Percentiles rank a stretch among this genome's conserved stretches.
Evolutionary conservation across 2,888 invertebrate species (phyloP).

Genomic region (Tubulanus polymorphus): DNA sequence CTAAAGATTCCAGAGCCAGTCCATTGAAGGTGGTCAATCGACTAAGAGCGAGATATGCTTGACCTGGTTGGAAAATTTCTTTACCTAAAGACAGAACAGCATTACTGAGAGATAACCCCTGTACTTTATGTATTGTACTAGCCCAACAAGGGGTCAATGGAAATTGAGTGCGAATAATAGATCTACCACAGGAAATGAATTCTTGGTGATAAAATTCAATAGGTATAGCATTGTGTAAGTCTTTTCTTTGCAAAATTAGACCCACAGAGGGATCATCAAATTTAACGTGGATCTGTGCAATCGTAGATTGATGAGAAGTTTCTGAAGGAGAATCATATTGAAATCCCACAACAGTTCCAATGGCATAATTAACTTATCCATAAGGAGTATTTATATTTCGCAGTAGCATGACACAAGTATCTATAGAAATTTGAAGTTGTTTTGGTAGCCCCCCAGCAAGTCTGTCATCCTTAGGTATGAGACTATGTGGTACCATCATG

Average conservation of each 20-base stretch:
- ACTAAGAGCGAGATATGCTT: conserved; percentile 6
- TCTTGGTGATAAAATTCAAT: background rate
- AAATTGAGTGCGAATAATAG: background rate
- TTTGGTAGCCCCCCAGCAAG: background rate
- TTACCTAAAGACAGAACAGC: background rate
- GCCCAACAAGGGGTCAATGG: background rate
- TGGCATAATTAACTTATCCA: background rate
- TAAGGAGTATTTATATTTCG: background rate
- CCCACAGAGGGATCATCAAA: background rate
- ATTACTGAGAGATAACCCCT: background rate
- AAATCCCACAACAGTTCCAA: background rate
- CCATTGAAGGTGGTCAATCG: background rate
- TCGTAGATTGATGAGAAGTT: too few species aligned
- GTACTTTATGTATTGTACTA: conserved; percentile 3
- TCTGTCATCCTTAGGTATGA: background rate
- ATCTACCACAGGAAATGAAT: background rate
- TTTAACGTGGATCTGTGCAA: background rate
- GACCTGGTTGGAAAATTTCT: conserved; percentile 1
- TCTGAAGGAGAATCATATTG: background rate
- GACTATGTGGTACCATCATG: background rate
- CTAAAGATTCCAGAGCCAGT: too few species aligned
- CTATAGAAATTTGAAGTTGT: background rate
- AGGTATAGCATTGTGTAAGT: background rate
- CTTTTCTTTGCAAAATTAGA: background rate
- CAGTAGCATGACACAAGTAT: background rate